Percentiles rank a stretch among this genome's conserved stretches.
Evolutionary conservation across 2,888 invertebrate genomes (phyloP).

Genomic region (Pyrrhia umbra): DNA sequence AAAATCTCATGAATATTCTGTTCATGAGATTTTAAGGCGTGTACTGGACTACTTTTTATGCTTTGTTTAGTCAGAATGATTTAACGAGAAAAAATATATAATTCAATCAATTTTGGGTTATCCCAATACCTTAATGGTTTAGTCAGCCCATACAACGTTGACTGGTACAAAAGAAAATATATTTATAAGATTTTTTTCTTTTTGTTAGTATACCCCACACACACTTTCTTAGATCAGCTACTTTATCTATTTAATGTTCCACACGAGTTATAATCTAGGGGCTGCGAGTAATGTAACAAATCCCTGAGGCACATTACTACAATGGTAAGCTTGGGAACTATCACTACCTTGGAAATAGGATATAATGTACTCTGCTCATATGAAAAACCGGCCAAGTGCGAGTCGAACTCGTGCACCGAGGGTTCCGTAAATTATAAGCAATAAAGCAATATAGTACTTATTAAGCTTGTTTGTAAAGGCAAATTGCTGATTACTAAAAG

Average conservation of each 20-base stretch:
- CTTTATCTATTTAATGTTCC: slow-evolving; percentile 54
- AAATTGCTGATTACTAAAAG: no score
- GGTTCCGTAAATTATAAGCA: no score
- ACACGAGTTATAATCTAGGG: slow-evolving; percentile 45
- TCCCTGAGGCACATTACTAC: slow-evolving; percentile 41
- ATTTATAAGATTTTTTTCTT: slow-evolving; percentile 10
- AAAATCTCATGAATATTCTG: no score
- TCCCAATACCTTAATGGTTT: slow-evolving; percentile 1
- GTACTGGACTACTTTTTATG: no score
- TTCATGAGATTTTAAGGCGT: no score
- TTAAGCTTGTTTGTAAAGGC: no score
- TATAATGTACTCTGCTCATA: slow-evolving; percentile 27
- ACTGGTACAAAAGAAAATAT: slow-evolving; percentile 14
- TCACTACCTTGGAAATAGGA: slow-evolving; percentile 32
- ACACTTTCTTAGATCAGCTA: slow-evolving; percentile 38
- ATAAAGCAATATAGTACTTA: no score
- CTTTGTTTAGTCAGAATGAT: no score
- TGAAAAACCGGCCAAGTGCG: no score
- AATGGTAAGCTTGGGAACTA: slow-evolving; percentile 6
- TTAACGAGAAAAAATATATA: no score
- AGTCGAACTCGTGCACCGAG: no score
- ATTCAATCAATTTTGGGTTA: no score
- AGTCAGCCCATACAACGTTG: neutral
- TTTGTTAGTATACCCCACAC: slow-evolving; percentile 17
- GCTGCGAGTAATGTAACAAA: slow-evolving; percentile 37